A percentile compares a stretch with the other conserved stretches of the same genome.
Evolutionary conservation across 2,113 vertebrate species (phyloP).

Genomic region (Mormoops blainvillei): DNA sequence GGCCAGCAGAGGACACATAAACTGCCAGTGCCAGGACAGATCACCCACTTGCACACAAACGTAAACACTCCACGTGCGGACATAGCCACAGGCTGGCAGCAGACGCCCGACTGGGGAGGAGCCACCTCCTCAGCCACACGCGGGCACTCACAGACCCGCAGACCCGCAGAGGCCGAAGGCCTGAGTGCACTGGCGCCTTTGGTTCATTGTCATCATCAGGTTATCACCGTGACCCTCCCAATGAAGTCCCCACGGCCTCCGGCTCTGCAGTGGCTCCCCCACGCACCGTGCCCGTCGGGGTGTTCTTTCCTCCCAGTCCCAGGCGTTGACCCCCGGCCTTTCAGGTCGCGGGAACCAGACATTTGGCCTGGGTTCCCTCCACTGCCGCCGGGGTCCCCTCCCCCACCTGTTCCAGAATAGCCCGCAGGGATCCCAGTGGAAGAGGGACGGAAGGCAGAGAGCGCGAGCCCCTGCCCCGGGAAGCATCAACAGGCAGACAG

Average conservation of each 20-base stretch:
- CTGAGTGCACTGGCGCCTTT: not conserved
- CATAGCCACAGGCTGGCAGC: not conserved
- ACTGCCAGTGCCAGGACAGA: not conserved
- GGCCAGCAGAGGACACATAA: not conserved
- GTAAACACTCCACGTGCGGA: not conserved
- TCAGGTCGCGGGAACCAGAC: not conserved
- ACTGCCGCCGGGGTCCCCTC: not conserved
- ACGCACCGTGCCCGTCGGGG: not conserved
- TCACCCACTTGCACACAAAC: not conserved
- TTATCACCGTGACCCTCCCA: fast-evolving
- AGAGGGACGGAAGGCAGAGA: not conserved
- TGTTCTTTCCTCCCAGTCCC: not conserved
- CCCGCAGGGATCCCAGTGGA: not conserved
- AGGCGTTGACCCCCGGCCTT: not conserved
- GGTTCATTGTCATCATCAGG: fast-evolving
- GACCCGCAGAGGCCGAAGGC: not conserved
- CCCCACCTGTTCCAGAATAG: not conserved
- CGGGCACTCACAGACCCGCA: not conserved
- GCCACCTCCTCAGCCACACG: not conserved
- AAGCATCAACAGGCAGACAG: not conserved
- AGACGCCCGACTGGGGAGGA: not conserved
- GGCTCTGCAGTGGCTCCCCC: not conserved
- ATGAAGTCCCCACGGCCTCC: not conserved
- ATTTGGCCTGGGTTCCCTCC: not conserved
- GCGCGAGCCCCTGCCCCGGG: not conserved